Percentiles rank a stretch among this genome's conserved stretches.
phyloP scores from a whole-genome alignment of 23 tunicate species.

The Styela plicata region DNA sequence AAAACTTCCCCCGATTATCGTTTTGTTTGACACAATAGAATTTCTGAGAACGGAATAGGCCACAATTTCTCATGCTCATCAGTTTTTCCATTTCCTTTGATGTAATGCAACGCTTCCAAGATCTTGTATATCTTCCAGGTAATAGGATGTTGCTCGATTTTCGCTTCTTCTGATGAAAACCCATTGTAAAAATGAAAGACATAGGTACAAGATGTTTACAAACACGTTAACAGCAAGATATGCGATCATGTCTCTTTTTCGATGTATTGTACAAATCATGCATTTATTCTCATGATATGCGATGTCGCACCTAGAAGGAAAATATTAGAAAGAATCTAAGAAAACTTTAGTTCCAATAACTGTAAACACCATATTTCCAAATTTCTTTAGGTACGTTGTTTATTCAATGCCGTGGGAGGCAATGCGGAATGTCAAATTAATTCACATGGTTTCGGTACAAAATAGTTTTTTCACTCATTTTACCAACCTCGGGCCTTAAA shows the following conservation, averaged over 20 bases:
- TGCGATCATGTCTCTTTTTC: conserved; percentile 24
- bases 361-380: too few species aligned
- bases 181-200: background rate
- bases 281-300: conserved; percentile 1
- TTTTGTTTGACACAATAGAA: too few species aligned
- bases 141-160: conserved; percentile 6
- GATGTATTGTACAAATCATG: conserved; percentile 11
- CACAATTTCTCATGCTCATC: background rate
- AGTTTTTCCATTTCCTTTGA: background rate
- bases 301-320: conserved; percentile 16
- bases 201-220: background rate
- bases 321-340: too few species aligned
- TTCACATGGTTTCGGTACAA: too few species aligned
- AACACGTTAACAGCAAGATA: background rate
- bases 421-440: too few species aligned
- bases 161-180: conserved; percentile 3
- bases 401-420: too few species aligned
- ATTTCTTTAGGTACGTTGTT: too few species aligned
- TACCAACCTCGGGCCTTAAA: too few species aligned
- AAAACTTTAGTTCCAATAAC: too few species aligned
- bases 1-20: too few species aligned
- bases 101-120: conserved; percentile 5
- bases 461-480: too few species aligned
- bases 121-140: conserved; percentile 23
- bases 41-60: too few species aligned